phyloP scores from a whole-genome alignment of 2,113 vertebrate species.

The Gymnocephalus cernua region DNA sequence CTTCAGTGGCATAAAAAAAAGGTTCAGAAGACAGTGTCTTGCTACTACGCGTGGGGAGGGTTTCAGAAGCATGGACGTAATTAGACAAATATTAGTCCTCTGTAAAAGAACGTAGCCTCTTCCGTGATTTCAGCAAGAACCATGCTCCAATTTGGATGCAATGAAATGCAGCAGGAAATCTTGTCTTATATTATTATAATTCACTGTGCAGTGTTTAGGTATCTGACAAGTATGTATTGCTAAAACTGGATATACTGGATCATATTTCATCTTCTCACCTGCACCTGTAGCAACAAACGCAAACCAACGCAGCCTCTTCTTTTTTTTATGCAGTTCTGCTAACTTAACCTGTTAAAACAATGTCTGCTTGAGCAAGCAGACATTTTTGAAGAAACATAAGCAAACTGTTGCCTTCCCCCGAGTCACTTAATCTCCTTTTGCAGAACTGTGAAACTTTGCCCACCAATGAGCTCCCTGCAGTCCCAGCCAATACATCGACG shows the following conservation, averaged over 20 bases:
- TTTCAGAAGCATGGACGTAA: neutral
- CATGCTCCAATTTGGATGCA: neutral
- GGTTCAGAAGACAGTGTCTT: conserved; percentile 14
- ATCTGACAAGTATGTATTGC: neutral
- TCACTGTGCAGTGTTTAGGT: neutral
- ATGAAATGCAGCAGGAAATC: neutral
- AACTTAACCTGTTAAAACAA: neutral
- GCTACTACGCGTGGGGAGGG: neutral
- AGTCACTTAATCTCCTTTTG: neutral
- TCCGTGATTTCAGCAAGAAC: neutral
- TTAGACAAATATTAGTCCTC: neutral
- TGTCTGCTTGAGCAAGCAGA: neutral
- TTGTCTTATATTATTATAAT: neutral
- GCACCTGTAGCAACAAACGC: neutral
- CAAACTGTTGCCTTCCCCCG: neutral
- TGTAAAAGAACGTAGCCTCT: neutral
- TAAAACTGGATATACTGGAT: neutral
- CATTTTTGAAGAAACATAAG: conserved; percentile 1
- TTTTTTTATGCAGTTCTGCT: neutral
- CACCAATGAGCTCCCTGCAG: conserved; percentile 42
- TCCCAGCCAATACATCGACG: conserved; percentile 45
- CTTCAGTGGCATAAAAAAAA: conserved; percentile 33
- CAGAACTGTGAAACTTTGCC: conserved; percentile 21
- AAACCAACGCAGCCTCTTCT: neutral
- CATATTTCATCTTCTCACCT: neutral